A percentile compares a stretch with the other conserved stretches of the same genome.
These are phyloP conservation scores for Eumacrocentrus americanus DNA, from an alignment of 2,888 invertebrate species.

Conservation along the genomic window DNA sequence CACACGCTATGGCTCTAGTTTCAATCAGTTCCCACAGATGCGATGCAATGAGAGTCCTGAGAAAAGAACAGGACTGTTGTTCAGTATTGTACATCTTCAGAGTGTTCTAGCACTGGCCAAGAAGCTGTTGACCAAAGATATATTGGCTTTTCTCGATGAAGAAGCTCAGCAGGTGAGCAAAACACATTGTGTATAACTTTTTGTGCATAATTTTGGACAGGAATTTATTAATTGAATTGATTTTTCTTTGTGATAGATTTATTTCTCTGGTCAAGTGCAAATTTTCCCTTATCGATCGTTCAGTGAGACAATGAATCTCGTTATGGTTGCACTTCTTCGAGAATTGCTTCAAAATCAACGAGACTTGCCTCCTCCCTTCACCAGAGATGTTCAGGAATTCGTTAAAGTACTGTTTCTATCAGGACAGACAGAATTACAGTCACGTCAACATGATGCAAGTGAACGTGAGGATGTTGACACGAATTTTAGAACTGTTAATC, in stretches of 20 bases:
- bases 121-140: conserved; percentile 83
- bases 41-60: conserved; percentile 76
- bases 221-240: conserved; percentile 63
- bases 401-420: conserved; percentile 87
- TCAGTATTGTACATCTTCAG: conserved; percentile 80
- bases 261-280: conserved; percentile 63
- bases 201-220: conserved; percentile 64
- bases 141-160: conserved; percentile 80
- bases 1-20: conserved; percentile 90
- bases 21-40: conserved; percentile 87
- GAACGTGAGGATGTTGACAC: conserved; percentile 83
- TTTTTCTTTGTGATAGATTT: conserved; percentile 62
- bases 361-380: conserved; percentile 88
- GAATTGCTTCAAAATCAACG: conserved; percentile 90
- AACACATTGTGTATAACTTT: no score
- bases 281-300: conserved; percentile 93
- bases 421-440: conserved; percentile 91
- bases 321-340: conserved; percentile 87
- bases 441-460: conserved; percentile 82
- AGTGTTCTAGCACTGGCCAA: conserved; percentile 82
- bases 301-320: conserved; percentile 92
- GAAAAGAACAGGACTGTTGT: conserved; percentile 70
- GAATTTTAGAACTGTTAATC: conserved; percentile 82
- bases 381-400: conserved; percentile 90
- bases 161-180: conserved; percentile 79